These are phyloP conservation scores for Mirza zaza DNA, from an alignment of 2,113 vertebrate genomes.

Conservation along the genomic window DNA sequence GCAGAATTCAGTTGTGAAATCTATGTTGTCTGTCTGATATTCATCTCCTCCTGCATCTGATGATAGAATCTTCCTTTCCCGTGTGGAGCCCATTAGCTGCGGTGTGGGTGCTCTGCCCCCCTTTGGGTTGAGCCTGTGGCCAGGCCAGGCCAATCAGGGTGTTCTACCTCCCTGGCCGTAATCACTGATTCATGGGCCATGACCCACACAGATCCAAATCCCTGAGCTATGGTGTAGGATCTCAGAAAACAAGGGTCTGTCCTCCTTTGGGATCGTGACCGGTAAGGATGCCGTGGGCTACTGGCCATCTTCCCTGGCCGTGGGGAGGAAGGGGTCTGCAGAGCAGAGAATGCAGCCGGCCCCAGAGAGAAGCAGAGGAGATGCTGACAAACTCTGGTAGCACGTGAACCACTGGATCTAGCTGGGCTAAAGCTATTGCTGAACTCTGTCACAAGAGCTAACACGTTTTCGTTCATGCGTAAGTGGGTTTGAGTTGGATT, in stretches of 20 bases:
- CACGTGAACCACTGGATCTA: neutral
- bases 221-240: neutral
- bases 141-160: neutral
- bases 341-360: neutral
- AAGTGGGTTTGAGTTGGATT: neutral
- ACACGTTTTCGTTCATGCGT: neutral
- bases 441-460: neutral
- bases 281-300: neutral
- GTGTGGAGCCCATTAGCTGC: neutral
- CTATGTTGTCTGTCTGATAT: neutral
- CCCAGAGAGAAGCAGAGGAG: neutral
- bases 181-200: neutral
- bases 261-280: neutral
- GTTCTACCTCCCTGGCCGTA: neutral
- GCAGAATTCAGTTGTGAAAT: neutral
- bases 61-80: neutral
- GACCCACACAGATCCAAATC: neutral
- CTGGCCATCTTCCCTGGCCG: neutral
- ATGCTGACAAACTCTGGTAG: neutral
- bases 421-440: neutral
- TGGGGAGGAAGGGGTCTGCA: rapidly evolving
- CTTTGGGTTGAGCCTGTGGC: rapidly evolving
- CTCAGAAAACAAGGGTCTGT: neutral
- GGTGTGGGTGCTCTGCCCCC: neutral
- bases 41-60: neutral